phyloP scores from a whole-genome alignment of 37 sponge, comb jelly and placozoan genomes.

The Beroe forskalii region DNA sequence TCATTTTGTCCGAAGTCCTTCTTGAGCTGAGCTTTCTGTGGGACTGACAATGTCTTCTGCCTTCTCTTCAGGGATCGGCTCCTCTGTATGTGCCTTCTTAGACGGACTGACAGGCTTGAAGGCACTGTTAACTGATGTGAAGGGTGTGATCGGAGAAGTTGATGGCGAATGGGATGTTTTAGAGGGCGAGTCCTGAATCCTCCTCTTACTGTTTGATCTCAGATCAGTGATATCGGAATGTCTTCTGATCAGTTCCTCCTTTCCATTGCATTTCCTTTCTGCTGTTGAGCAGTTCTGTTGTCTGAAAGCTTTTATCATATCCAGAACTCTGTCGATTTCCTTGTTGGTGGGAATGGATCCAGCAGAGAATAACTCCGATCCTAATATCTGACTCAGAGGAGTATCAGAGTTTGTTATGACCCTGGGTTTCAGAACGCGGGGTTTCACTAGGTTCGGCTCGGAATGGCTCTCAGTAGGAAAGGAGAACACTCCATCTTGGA shows the following conservation, averaged over 20 bases:
- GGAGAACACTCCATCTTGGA: neutral
- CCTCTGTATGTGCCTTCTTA: neutral
- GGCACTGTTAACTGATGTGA: neutral
- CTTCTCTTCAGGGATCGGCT: neutral
- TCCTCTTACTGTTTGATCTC: constrained; percentile 45
- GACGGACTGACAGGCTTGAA: neutral
- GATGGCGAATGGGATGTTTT: too few relatives aligned
- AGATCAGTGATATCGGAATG: constrained; percentile 38
- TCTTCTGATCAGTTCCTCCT: neutral
- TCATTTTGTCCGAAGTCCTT: too few relatives aligned
- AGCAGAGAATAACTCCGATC: constrained; percentile 24
- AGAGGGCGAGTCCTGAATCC: constrained; percentile 15
- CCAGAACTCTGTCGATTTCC: constrained; percentile 43
- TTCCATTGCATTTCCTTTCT: neutral
- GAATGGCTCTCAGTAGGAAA: neutral
- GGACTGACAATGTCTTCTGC: neutral
- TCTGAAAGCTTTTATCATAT: constrained; percentile 11
- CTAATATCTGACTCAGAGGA: constrained; percentile 12
- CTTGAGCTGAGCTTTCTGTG: neutral
- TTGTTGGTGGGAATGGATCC: constrained; percentile 29
- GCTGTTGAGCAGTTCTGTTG: neutral
- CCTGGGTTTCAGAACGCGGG: neutral
- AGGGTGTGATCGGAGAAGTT: neutral
- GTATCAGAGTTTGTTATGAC: neutral
- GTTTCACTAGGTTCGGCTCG: neutral